phyloP scores from a whole-genome alignment of 2,113 vertebrate species.

The Martes martes region DNA sequence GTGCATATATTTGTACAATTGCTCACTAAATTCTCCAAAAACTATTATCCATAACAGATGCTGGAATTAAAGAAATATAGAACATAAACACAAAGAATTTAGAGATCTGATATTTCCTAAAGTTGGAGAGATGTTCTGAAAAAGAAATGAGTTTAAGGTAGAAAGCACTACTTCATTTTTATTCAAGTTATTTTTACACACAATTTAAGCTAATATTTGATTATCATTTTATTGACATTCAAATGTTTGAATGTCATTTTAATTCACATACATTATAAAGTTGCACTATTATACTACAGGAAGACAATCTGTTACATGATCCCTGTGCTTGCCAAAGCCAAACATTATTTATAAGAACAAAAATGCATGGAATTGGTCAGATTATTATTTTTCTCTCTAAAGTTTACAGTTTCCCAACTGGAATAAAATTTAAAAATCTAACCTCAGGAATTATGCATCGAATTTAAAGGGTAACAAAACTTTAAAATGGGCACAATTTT shows the following conservation, averaged over 20 bases:
- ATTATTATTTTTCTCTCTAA: neutral
- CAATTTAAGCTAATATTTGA: neutral
- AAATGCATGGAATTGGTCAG: neutral
- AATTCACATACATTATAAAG: neutral
- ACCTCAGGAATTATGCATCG: neutral
- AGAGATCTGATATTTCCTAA: neutral
- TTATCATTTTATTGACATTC: neutral
- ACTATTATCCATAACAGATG: neutral
- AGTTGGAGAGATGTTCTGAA: neutral
- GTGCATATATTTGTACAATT: neutral
- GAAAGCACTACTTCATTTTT: neutral
- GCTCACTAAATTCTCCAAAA: neutral
- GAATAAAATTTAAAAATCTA: neutral
- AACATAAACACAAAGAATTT: neutral
- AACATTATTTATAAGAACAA: neutral
- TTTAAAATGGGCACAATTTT: neutral
- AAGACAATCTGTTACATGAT: neutral
- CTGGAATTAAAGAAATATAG: neutral
- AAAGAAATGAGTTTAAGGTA: neutral
- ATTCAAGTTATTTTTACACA: neutral
- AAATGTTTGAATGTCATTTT: neutral
- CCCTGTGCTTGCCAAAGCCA: neutral
- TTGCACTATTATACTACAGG: neutral
- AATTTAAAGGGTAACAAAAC: neutral
- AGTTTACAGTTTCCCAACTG: neutral